These are phyloP conservation scores for Macrosteles quadrilineatus DNA, from an alignment of 1,140 invertebrate genomes.

Conservation along the genomic window DNA sequence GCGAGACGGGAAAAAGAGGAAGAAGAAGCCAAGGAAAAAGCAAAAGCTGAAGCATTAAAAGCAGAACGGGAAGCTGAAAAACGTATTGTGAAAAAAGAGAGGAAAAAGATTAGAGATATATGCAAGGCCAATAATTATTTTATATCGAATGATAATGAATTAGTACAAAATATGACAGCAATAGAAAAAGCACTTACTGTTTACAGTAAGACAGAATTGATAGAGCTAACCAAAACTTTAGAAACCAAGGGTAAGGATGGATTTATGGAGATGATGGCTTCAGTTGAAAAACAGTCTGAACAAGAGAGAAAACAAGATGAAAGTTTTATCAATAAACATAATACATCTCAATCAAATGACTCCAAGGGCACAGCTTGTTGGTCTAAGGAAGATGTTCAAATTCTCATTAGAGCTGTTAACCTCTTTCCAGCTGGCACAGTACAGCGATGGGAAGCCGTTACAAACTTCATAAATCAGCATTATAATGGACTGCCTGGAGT, in stretches of 20 bases:
- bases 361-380: conserved; percentile 58
- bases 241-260: conserved; percentile 62
- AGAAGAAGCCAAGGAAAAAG: conserved; percentile 77
- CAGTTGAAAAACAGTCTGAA: conserved; percentile 73
- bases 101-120: conserved; percentile 80
- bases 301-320: conserved; percentile 66
- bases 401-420: conserved; percentile 95
- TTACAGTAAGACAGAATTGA: conserved; percentile 59
- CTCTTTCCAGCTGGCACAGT: conserved; percentile 95
- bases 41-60: conserved; percentile 74
- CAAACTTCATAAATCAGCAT: conserved; percentile 95
- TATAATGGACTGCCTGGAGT: conserved; percentile 51
- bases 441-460: conserved; percentile 95
- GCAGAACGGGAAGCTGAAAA: conserved; percentile 85
- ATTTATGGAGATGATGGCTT: conserved; percentile 54
- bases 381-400: conserved; percentile 78
- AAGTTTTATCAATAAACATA: conserved; percentile 51
- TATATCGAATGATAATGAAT: conserved; percentile 69
- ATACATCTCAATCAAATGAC: conserved; percentile 46
- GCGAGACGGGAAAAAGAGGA: conserved; percentile 75
- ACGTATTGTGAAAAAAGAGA: conserved; percentile 80
- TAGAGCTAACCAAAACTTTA: conserved; percentile 73
- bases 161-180: conserved; percentile 81
- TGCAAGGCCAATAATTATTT: conserved; percentile 91
- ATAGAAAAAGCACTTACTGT: conserved; percentile 89